These are phyloP conservation scores for Thereva unica DNA, from an alignment of 2,888 invertebrate genomes.

Conservation along the genomic window DNA sequence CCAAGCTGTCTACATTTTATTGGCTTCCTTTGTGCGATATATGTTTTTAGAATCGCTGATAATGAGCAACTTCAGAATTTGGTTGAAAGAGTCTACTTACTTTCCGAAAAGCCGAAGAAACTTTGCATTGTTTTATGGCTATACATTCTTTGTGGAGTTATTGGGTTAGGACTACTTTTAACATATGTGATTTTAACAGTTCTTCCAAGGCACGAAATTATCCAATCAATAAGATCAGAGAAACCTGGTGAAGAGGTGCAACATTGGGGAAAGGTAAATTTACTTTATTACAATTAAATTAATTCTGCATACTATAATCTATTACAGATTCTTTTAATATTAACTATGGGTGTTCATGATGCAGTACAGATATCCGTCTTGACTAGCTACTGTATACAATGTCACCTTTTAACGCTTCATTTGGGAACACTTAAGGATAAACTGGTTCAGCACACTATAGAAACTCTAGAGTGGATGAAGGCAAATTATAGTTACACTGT, in stretches of 20 bases:
- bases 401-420: conserved; percentile 75
- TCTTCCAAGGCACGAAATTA: conserved; percentile 20
- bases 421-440: conserved; percentile 73
- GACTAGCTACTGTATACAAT: conserved; percentile 81
- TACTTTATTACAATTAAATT: not conserved
- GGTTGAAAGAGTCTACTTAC: conserved; percentile 79
- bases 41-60: conserved; percentile 74
- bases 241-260: conserved; percentile 30
- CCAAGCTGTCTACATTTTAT: conserved; percentile 73
- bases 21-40: conserved; percentile 74
- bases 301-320: not conserved
- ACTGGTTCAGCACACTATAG: conserved; percentile 71
- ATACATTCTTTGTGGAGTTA: conserved; percentile 69
- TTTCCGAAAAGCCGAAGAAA: conserved; percentile 71
- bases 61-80: conserved; percentile 82
- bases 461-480: conserved; percentile 78
- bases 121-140: conserved; percentile 74
- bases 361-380: conserved; percentile 82
- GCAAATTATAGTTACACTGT: conserved; percentile 55
- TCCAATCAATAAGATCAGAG: conserved; percentile 33
- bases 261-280: conserved; percentile 31
- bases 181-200: conserved; percentile 62
- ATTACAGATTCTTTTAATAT: conserved; percentile 66
- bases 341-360: conserved; percentile 76
- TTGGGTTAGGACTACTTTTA: conserved; percentile 73